A percentile compares a stretch with the other conserved stretches of the same genome.
These are phyloP conservation scores for Papilio helenus DNA, from an alignment of 1,140 invertebrate genomes.

Conservation along the genomic window DNA sequence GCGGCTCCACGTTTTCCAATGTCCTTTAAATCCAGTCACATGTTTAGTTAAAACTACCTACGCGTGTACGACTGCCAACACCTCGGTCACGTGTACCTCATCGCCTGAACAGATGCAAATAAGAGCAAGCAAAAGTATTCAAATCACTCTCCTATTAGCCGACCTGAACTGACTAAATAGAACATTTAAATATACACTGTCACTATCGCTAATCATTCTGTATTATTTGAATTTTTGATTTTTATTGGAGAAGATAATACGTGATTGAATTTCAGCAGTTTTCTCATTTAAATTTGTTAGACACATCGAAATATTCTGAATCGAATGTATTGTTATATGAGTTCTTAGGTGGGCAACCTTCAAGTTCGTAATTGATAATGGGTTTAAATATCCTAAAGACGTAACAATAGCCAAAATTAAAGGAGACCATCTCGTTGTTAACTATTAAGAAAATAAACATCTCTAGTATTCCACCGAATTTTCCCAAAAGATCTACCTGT, in stretches of 20 bases:
- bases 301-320: no score
- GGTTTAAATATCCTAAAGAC: no score
- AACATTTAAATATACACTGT: background rate
- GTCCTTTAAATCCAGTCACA: constrained; percentile 34
- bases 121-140: constrained; percentile 37
- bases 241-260: background rate
- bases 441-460: background rate
- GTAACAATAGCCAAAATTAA: no score
- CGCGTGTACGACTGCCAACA: background rate
- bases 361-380: background rate
- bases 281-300: no score
- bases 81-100: constrained; percentile 22
- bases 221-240: background rate
- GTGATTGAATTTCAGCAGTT: background rate
- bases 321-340: background rate
- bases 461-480: background rate
- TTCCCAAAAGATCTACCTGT: background rate
- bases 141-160: constrained; percentile 21
- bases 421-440: no score
- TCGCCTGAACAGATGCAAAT: constrained; percentile 31
- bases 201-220: constrained; percentile 4
- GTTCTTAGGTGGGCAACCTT: background rate
- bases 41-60: constrained; percentile 30
- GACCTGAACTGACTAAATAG: constrained; percentile 8
- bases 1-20: constrained; percentile 29